Percentiles rank a stretch among this genome's conserved stretches.
Conservation (phyloP, 2,888 invertebrate species). For the Brenthis hecate region DNA sequence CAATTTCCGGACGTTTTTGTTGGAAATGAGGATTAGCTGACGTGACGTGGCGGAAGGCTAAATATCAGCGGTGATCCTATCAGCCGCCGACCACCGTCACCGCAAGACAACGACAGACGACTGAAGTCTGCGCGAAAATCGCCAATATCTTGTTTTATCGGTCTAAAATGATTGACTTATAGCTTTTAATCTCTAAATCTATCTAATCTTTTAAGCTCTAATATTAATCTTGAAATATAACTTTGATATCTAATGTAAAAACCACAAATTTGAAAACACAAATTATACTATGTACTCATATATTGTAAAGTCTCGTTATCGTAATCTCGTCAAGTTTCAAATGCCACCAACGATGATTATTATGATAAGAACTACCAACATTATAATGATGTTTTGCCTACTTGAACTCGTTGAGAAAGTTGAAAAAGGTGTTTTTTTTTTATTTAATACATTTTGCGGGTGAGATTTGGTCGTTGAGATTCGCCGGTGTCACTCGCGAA, state of each 20-base stretch:
- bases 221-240: too few species aligned
- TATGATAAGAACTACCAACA: slow-evolving; percentile 43
- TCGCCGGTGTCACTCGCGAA: slow-evolving; percentile 71
- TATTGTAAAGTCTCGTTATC: background rate
- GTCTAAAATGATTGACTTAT: background rate
- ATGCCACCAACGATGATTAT: slow-evolving; percentile 46
- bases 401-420: slow-evolving; percentile 61
- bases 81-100: slow-evolving; percentile 39
- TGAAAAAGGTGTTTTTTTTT: slow-evolving; percentile 67
- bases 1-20: slow-evolving; percentile 82
- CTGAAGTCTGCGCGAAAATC: background rate
- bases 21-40: slow-evolving; percentile 80
- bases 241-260: background rate
- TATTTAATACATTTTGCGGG: slow-evolving; percentile 68
- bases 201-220: too few species aligned
- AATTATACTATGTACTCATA: background rate
- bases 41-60: slow-evolving; percentile 75
- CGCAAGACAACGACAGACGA: slow-evolving; percentile 9
- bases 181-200: too few species aligned
- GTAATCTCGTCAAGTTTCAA: slow-evolving; percentile 24
- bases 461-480: slow-evolving; percentile 66
- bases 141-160: background rate
- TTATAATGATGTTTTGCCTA: slow-evolving; percentile 53
- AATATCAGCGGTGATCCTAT: slow-evolving; percentile 59
- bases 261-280: background rate